Conservation (phyloP, 2,888 invertebrate genomes). For the Asteroscopus sphinx region DNA sequence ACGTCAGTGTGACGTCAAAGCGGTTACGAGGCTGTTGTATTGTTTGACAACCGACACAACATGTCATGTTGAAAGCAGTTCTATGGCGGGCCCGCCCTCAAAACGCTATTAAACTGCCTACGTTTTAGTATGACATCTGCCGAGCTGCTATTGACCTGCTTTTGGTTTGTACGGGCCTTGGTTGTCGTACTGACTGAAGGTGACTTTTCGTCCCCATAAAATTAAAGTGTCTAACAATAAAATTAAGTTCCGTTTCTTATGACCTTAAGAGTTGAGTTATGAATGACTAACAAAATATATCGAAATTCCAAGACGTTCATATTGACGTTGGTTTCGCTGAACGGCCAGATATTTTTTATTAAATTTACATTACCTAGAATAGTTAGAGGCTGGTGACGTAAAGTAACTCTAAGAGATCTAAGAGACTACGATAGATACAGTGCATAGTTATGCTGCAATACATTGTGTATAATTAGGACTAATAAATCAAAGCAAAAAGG, state of each 20-base stretch:
- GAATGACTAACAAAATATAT: constrained; percentile 36
- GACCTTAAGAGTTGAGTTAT: constrained; percentile 30
- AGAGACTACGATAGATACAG: constrained; percentile 11
- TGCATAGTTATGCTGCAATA: background rate
- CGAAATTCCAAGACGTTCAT: constrained; percentile 32
- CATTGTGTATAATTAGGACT: constrained; percentile 10
- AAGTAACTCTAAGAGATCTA: constrained; percentile 30
- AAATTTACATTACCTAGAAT: constrained; percentile 3
- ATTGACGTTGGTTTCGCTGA: constrained; percentile 49
- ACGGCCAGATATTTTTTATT: constrained; percentile 12
- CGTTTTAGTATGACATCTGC: no score
- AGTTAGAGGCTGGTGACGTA: constrained; percentile 44
- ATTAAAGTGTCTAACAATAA: constrained; percentile 29
- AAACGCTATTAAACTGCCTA: no score
- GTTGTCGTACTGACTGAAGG: constrained; percentile 59
- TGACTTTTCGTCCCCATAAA: constrained; percentile 41
- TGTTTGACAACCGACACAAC: no score
- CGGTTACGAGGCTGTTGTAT: no score
- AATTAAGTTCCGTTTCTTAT: constrained; percentile 38
- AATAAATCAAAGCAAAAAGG: no score
- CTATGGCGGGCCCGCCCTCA: no score
- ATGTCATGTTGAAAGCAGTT: no score
- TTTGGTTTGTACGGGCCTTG: no score
- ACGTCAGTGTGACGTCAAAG: no score
- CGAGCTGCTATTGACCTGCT: no score